Evolutionary conservation across 2,797 vertebrate genomes (phyloP).

Genomic region (Acropternis orthonyx): DNA sequence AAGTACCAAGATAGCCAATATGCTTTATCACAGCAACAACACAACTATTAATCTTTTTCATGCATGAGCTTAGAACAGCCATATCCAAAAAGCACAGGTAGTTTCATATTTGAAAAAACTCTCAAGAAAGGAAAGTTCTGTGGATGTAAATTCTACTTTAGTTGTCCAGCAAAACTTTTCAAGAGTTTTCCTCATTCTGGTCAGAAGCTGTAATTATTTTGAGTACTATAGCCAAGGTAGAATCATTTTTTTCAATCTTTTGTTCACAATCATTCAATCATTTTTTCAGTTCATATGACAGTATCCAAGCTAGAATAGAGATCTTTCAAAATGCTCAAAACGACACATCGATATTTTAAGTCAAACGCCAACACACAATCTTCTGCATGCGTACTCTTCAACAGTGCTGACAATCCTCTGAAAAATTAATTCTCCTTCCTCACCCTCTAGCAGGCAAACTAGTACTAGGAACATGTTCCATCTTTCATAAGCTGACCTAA

Average conservation of each 20-base stretch:
- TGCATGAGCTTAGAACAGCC: neutral
- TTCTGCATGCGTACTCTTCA: neutral
- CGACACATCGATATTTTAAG: neutral
- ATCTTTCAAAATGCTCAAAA: neutral
- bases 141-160: neutral
- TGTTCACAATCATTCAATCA: neutral
- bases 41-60: neutral
- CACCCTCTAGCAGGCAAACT: neutral
- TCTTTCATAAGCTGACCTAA: neutral
- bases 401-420: neutral
- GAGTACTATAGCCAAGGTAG: neutral
- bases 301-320: neutral
- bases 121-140: neutral
- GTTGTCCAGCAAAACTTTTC: neutral
- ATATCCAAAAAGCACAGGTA: neutral
- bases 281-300: neutral
- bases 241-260: neutral
- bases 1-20: neutral
- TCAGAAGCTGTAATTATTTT: neutral
- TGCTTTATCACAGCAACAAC: neutral
- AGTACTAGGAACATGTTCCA: neutral
- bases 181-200: neutral
- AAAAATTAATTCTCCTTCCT: neutral
- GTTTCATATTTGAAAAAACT: neutral
- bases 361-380: neutral